phyloP scores from a whole-genome alignment of 2,888 invertebrate genomes.

The Meiosimyza platycephala region DNA sequence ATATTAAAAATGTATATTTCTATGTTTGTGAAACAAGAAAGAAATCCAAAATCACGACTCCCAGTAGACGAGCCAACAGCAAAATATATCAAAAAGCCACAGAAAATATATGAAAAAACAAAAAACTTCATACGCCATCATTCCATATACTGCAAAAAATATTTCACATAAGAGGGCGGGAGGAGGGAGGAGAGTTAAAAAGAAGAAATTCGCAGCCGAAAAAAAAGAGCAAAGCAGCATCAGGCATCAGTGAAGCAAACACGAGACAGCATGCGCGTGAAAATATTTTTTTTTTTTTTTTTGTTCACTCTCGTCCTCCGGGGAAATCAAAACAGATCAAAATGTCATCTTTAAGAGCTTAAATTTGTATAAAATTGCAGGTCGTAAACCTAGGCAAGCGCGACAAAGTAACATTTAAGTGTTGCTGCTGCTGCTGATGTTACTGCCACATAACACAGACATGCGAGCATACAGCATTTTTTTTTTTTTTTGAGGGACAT shows the following conservation, averaged over 20 bases:
- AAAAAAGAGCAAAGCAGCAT: neutral
- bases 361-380: conserved; percentile 64
- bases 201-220: neutral
- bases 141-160: neutral
- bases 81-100: conserved; percentile 40
- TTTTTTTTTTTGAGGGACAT: no score
- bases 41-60: conserved; percentile 24
- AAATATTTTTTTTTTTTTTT: neutral
- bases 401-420: conserved; percentile 42
- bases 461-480: no score
- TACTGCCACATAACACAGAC: neutral
- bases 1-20: conserved; percentile 54
- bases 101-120: conserved; percentile 29
- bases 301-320: conserved; percentile 41
- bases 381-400: conserved; percentile 54
- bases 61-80: conserved; percentile 22
- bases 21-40: conserved; percentile 27
- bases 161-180: neutral
- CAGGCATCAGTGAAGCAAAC: neutral
- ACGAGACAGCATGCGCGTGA: neutral
- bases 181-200: neutral
- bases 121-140: conserved; percentile 15
- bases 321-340: conserved; percentile 66
- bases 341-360: conserved; percentile 65
- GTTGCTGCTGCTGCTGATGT: neutral